Conservation (phyloP, 2,888 invertebrate genomes). For the Amiota mariae region DNA sequence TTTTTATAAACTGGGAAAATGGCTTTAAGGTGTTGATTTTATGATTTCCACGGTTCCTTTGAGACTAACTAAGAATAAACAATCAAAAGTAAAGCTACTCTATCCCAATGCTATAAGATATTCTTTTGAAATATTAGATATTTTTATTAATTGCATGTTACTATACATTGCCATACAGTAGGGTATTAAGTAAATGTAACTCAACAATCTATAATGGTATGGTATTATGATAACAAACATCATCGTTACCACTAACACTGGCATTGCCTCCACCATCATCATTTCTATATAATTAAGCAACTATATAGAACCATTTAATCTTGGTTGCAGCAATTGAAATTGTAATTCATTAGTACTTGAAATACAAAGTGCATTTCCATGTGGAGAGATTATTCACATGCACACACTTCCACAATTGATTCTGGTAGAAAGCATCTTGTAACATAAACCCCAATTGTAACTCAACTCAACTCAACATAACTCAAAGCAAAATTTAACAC, state of each 20-base stretch:
- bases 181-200: too few relatives aligned
- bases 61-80: too few relatives aligned
- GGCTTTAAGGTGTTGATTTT: too few relatives aligned
- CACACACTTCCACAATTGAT: constrained; percentile 44
- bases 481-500: neutral
- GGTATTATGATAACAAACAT: neutral
- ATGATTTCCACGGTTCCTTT: too few relatives aligned
- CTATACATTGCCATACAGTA: too few relatives aligned
- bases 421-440: constrained; percentile 61
- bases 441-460: constrained; percentile 29
- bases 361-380: constrained; percentile 56
- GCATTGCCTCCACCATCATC: constrained; percentile 5
- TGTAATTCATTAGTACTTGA: constrained; percentile 67
- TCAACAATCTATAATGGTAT: too few relatives aligned
- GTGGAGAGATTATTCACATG: constrained; percentile 35
- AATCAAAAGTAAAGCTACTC: too few relatives aligned
- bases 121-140: too few relatives aligned
- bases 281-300: neutral
- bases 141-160: too few relatives aligned
- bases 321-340: constrained; percentile 40
- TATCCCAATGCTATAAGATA: too few relatives aligned
- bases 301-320: neutral
- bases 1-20: too few relatives aligned
- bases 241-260: neutral
- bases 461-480: too few relatives aligned